Evolutionary conservation across 2,888 invertebrate genomes (phyloP).

Genomic region (Eristalis pertinax): DNA sequence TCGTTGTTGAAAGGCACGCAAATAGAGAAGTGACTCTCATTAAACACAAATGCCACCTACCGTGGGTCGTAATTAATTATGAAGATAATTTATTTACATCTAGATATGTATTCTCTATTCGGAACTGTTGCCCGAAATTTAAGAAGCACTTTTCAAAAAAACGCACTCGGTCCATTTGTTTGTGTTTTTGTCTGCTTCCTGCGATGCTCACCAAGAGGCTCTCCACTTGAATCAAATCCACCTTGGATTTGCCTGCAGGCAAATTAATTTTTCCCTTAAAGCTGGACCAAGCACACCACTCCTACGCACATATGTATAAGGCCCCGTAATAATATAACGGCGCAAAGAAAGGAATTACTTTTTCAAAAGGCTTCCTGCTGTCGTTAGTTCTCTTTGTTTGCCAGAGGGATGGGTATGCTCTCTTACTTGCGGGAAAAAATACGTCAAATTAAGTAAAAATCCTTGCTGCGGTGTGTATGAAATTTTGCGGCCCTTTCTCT

Average conservation of each 20-base stretch:
- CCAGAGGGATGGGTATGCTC: constrained; percentile 2
- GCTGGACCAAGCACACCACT: constrained; percentile 43
- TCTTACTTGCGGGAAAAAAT: constrained; percentile 20
- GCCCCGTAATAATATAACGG: neutral
- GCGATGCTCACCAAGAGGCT: neutral
- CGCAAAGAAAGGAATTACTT: constrained; percentile 48
- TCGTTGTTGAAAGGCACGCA: too few species aligned
- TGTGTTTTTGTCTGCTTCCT: neutral
- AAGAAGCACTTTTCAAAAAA: neutral
- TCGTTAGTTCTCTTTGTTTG: constrained; percentile 26
- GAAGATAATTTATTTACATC: neutral
- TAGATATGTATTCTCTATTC: neutral
- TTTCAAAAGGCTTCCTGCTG: constrained; percentile 43
- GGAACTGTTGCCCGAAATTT: neutral
- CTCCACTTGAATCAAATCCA: constrained; percentile 30
- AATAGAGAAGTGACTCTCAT: neutral
- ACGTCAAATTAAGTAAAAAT: constrained; percentile 39
- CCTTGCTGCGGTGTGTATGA: constrained; percentile 34
- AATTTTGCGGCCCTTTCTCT: constrained; percentile 2
- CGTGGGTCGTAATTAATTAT: neutral
- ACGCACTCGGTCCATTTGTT: neutral
- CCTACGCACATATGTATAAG: neutral
- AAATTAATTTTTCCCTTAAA: constrained; percentile 46
- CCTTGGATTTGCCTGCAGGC: constrained; percentile 33
- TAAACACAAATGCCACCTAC: neutral